Percentiles rank a stretch among this genome's conserved stretches.
Evolutionary conservation across 2,797 vertebrate genomes (phyloP).

Genomic region (Cirrhinus molitorella): DNA sequence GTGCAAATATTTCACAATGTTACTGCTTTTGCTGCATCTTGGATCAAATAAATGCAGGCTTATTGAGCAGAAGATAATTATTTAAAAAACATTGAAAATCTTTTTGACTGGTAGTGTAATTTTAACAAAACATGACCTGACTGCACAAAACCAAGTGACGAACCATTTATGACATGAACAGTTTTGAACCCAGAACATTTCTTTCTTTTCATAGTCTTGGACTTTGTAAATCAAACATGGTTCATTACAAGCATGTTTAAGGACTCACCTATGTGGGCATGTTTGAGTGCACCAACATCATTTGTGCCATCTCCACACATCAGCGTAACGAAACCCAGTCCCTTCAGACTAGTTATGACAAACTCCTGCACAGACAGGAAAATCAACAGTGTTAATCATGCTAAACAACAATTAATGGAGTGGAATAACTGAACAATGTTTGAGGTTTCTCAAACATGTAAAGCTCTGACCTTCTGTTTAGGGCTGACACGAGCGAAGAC

Average conservation of each 20-base stretch:
- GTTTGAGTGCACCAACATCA: constrained; percentile 95
- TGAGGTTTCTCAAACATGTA: neutral
- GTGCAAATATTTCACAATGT: no score
- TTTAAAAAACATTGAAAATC: no score
- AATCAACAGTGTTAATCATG: neutral
- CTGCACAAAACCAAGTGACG: neutral
- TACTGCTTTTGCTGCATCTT: no score
- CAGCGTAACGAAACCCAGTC: constrained; percentile 90
- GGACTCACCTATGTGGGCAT: constrained; percentile 92
- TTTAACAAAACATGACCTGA: no score
- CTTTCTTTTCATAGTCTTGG: neutral
- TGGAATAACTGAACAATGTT: no score
- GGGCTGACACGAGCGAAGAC: constrained; percentile 96
- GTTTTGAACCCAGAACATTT: neutral
- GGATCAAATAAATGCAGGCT: no score
- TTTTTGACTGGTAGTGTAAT: no score
- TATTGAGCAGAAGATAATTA: no score
- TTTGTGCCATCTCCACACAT: constrained; percentile 99
- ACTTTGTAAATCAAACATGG: neutral
- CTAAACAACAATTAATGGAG: no score
- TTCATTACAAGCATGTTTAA: neutral
- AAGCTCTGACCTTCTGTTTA: constrained; percentile 92
- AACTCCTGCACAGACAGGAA: constrained; percentile 82
- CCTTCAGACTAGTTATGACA: constrained; percentile 94
- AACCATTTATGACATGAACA: neutral